Evolutionary conservation across 2,113 vertebrate genomes (phyloP), one percentile per base, ranked within the genome.

Genomic region (Nanorana parkeri): DNA sequence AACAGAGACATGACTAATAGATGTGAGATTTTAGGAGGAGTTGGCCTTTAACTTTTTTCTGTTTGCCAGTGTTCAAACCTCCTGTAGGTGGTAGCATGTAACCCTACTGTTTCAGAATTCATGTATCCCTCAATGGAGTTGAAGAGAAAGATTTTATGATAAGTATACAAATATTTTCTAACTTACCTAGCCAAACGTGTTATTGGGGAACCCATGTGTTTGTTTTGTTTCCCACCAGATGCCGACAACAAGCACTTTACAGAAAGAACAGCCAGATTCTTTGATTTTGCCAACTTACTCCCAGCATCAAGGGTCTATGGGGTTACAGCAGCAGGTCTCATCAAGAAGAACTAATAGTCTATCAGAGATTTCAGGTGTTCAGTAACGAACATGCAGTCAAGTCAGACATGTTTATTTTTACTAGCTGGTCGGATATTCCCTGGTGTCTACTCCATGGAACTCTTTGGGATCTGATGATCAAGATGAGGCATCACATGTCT

Each of bases 211-310:
- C 8, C 13, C 8, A 47, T 54, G 41, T 55, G 24, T 78, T 87
- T 84, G 83, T 60, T 88, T 88, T 88, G n/a, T n/a, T 76, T 51
- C 85, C 77, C 7, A 84, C 28, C 86, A 90, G 91, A 85, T 89
- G 28, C 91, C 92, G 86, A 88, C 87, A 29, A 84, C 91, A 72
- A 88, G 89, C 67, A 88, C 93, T 86, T 86, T 93, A 89, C 92
- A 89, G 86, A 90, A 81, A 36, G 91, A 92, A 66, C 92, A 89
- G 64, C 77, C 88, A 0, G 88, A 92, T 81, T 85, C 89, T 13
- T 86, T 93, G 41, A 89, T 92, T 54, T 86, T 93, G 74, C 87
- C 92, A 17, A 68, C 90, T 78, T 94, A 90, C 86, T 83, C 90
- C 0, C 90, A 88, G 69, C 92, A 87, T 85, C 92, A 93, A 68